Percentiles rank a stretch among this genome's conserved stretches.
Evolutionary conservation across 2,113 vertebrate genomes (phyloP).

Genomic region (Hippoglossus stenolepis): DNA sequence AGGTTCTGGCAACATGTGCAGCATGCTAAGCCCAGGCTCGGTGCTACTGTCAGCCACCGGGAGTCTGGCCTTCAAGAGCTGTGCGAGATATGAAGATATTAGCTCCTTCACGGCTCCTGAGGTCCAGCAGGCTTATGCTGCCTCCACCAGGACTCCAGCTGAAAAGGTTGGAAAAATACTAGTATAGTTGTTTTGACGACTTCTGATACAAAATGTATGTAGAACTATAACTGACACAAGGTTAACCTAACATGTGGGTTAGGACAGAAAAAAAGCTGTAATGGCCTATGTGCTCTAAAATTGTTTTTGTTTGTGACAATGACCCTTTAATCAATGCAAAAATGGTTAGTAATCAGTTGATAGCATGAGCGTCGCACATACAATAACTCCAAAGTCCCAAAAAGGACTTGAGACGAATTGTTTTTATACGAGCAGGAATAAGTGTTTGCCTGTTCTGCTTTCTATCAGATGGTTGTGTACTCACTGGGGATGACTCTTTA

Average conservation of each 20-base stretch:
- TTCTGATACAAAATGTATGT: background rate
- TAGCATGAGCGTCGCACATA: no score
- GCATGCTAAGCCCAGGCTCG: constrained; percentile 88
- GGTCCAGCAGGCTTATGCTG: constrained; percentile 68
- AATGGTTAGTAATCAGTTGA: no score
- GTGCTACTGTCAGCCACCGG: constrained; percentile 85
- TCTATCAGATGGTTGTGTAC: constrained; percentile 86
- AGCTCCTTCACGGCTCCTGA: constrained; percentile 88
- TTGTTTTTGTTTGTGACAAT: no score
- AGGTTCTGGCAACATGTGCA: constrained; percentile 81
- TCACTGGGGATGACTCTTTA: constrained; percentile 94
- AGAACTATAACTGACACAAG: no score
- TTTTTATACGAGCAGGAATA: background rate
- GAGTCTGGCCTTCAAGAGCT: constrained; percentile 86
- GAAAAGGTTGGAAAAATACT: constrained; percentile 82
- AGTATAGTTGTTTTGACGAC: background rate
- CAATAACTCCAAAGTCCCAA: no score
- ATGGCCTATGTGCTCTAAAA: no score
- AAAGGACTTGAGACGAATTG: background rate
- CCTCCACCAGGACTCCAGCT: constrained; percentile 58
- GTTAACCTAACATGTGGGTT: no score
- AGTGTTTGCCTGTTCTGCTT: background rate
- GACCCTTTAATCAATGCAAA: no score
- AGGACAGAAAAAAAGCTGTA: no score
- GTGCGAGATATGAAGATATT: constrained; percentile 76